Base-by-base conservation (phyloP, 2,797 vertebrate species). In the Pampus argenteus region DNA sequence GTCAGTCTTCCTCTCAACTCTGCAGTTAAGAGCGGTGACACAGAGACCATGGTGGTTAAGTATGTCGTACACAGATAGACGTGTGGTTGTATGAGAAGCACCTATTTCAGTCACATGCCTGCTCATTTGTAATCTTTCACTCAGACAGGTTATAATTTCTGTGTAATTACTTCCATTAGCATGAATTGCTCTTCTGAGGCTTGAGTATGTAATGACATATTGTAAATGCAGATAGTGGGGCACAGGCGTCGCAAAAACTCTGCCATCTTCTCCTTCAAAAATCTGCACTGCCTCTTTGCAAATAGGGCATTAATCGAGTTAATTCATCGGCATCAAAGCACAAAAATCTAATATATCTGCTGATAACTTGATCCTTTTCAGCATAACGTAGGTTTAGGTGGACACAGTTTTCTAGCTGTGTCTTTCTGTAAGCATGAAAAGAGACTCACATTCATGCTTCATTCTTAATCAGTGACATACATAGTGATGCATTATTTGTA, bases 81-180 rank as follows among this genome's bases (percentile, higher is more conserved):
- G 36, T 79, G 83, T 67, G 87, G 88, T 86, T 80, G 83, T 78
- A 62, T 61, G 78, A 81, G 61, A 59, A 80, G 77, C 54, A 72
- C 76, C 80, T 84, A 69, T 86, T 91, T 86, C 81, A 65, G 71
- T 76, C 82, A 67, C 84, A 82, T 76, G 68, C 40, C 64, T 40
- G 60, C 79, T 89, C 78, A 71, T 88, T 86, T 82, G 62, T 71
- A 83, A 72, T 76, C 73, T 82, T 85, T 85, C 84, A 80, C 60
- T 85, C 85, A 86, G 82, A 82, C 86, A 88, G 82, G 87, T 92
- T 88, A 71, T 90, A 86, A 90, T 92, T 91, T 90, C 75, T 51
- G 81, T 67, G 59, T 87, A 90, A 92, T 91, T 91, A 82, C 88
- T 67, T 78, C 84, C 78, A 92, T 92, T 91, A 88, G 69, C 69